Conservation (phyloP, 2,888 invertebrate species). For the Drosophila paranaensis region DNA sequence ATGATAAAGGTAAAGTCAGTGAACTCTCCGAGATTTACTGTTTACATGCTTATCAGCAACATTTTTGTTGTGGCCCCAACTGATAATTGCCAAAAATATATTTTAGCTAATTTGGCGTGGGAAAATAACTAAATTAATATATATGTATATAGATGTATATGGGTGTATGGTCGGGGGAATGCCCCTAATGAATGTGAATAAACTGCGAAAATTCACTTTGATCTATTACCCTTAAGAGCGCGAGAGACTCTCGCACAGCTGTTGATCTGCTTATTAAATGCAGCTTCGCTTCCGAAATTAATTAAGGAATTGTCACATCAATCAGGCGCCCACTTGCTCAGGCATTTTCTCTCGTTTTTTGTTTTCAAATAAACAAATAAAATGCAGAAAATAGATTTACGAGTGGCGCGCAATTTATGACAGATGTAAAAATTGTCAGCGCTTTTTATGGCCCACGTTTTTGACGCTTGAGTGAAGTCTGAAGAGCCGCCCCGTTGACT, state of each 20-base stretch:
- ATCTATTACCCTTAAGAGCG: slow-evolving; percentile 60
- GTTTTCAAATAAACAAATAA: slow-evolving; percentile 77
- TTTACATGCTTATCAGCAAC: slow-evolving; percentile 53
- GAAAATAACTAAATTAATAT: slow-evolving; percentile 32
- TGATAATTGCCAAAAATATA: slow-evolving; percentile 57
- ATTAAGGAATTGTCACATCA: slow-evolving; percentile 81
- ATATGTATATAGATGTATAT: background rate
- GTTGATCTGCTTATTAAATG: slow-evolving; percentile 67
- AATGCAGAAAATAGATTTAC: slow-evolving; percentile 79
- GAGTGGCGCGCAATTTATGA: slow-evolving; percentile 72
- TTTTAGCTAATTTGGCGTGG: slow-evolving; percentile 48
- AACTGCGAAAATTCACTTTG: slow-evolving; percentile 64
- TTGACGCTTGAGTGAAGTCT: slow-evolving; percentile 63
- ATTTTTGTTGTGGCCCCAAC: slow-evolving; percentile 26
- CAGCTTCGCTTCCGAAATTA: slow-evolving; percentile 63
- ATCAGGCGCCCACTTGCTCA: slow-evolving; percentile 76
- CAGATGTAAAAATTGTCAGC: slow-evolving; percentile 76
- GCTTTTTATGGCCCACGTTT: slow-evolving; percentile 52
- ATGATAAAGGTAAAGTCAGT: slow-evolving; percentile 62
- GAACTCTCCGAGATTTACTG: slow-evolving; percentile 26
- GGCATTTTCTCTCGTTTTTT: slow-evolving; percentile 14
- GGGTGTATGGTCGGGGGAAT: slow-evolving; percentile 21
- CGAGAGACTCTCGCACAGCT: slow-evolving; percentile 6
- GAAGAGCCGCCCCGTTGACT: slow-evolving; percentile 29
- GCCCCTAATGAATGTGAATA: slow-evolving; percentile 61